Evolutionary conservation across 1,140 invertebrate species (phyloP).

Genomic region (Lasioglossum baleicum): DNA sequence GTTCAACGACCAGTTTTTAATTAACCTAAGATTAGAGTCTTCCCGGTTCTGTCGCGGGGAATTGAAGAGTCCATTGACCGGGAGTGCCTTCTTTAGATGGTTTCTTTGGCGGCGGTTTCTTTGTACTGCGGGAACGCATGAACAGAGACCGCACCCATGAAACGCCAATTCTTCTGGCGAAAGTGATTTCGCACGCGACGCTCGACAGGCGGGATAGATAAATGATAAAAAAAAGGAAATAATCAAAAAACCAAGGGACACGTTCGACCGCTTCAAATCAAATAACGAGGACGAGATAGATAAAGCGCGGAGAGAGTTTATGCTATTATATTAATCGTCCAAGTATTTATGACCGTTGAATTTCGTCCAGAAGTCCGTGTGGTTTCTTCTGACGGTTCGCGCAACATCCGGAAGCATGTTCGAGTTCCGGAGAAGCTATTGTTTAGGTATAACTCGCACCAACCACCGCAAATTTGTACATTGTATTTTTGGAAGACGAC

Average conservation of each 20-base stretch:
- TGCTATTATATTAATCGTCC: too few relatives aligned
- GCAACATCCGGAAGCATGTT: not conserved
- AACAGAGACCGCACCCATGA: not conserved
- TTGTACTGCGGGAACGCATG: not conserved
- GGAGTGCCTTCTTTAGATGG: conserved; percentile 54
- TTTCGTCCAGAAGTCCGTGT: conserved; percentile 17
- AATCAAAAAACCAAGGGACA: too few relatives aligned
- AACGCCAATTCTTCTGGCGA: not conserved
- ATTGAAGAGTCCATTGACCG: conserved; percentile 22
- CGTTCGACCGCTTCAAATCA: not conserved
- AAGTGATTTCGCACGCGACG: not conserved
- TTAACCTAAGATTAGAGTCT: conserved; percentile 15
- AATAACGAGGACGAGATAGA: not conserved
- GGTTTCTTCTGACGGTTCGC: not conserved
- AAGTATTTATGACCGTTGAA: not conserved
- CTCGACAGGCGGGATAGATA: not conserved
- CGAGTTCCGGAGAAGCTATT: not conserved
- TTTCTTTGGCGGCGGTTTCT: conserved; percentile 19
- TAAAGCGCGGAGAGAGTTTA: not conserved
- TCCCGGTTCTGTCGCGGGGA: conserved; percentile 8
- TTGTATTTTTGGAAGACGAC: conserved; percentile 8
- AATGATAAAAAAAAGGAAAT: not conserved
- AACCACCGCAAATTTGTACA: conserved; percentile 18
- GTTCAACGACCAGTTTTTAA: conserved; percentile 14
- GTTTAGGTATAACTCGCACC: conserved; percentile 1